These are phyloP conservation scores for Clupea harengus DNA, from an alignment of 2,113 vertebrate genomes.

Conservation along the genomic window DNA sequence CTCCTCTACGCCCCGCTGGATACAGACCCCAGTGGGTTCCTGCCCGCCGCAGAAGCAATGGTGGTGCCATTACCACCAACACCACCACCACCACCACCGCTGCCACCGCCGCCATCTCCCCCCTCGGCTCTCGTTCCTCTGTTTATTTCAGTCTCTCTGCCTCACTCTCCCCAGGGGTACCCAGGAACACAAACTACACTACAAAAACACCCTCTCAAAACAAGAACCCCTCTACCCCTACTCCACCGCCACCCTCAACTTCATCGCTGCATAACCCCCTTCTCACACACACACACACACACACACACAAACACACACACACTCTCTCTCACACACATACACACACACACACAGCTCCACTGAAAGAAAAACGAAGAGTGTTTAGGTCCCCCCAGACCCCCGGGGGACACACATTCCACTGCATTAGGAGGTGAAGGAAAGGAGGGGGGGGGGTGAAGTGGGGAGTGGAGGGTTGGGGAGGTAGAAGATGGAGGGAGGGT, in stretches of 20 bases:
- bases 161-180: neutral
- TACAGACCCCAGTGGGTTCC: neutral
- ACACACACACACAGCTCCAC: neutral
- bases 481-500: neutral
- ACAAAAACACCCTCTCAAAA: slow-evolving; percentile 38
- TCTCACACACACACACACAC: neutral
- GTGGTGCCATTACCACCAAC: neutral
- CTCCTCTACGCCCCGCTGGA: neutral
- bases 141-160: slow-evolving; percentile 43
- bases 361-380: slow-evolving; percentile 35
- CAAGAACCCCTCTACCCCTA: slow-evolving; percentile 12
- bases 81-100: neutral
- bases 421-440: slow-evolving; percentile 42
- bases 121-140: neutral
- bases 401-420: slow-evolving; percentile 47
- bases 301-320: neutral
- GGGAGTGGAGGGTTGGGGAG: neutral
- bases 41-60: neutral
- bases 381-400: slow-evolving; percentile 39
- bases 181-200: slow-evolving; percentile 40
- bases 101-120: neutral
- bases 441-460: too few relatives aligned
- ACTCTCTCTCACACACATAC: neutral
- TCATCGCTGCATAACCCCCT: neutral
- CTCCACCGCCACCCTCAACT: neutral